Base-by-base conservation (phyloP, 2,113 vertebrate species). In the Gila orcuttii region DNA sequence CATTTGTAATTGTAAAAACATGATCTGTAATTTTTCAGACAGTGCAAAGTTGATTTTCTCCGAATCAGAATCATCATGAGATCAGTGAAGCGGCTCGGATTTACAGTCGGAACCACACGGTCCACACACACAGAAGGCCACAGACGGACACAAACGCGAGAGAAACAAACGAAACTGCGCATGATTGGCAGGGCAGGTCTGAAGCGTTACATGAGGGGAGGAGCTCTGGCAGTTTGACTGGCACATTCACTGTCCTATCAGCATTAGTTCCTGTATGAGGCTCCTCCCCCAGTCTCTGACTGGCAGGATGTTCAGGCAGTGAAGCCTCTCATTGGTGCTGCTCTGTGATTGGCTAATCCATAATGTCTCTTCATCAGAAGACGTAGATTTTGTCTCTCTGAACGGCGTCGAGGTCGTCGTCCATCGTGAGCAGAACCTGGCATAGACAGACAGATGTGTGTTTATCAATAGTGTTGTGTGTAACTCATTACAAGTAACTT, bases 341-440 rank as follows among this genome's bases (percentile, higher is more conserved):
- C 64, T 78, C 82, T 69, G 39, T 52, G 36, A 74, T 81, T 55
- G 64, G 4, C 50, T 59, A 23, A 66, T 25, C 68, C 25, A 80
- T 74, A 23, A 12, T 2, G 2, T 60, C 50, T 11, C n/a, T 68
- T 19, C 55, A 59, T 91, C 85, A 97, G 91, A 99, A 99, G 80
- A 97, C 98, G 0, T 95, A 98, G 93, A 99, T 99, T 94, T 98
- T 99, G 94, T 99, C 97, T 92, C 98, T 96, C 92, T 96, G 97
- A 89, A 98, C 94, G 0, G 93, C 92, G 89, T 99, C 96, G 50
- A 99, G 93, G 94, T 99, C 98, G 0, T 99, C 98, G 0, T 99
- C 98, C 95, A 99, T 95, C 0, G 96, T 99, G 88, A 99, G 94
- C 87, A 99, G 94, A 84, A 99, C 97, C 98, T 99, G 64, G 25